A percentile compares a stretch with the other conserved stretches of the same genome.
Conservation (phyloP, 2,888 invertebrate species). For the Conomelus anceps region DNA sequence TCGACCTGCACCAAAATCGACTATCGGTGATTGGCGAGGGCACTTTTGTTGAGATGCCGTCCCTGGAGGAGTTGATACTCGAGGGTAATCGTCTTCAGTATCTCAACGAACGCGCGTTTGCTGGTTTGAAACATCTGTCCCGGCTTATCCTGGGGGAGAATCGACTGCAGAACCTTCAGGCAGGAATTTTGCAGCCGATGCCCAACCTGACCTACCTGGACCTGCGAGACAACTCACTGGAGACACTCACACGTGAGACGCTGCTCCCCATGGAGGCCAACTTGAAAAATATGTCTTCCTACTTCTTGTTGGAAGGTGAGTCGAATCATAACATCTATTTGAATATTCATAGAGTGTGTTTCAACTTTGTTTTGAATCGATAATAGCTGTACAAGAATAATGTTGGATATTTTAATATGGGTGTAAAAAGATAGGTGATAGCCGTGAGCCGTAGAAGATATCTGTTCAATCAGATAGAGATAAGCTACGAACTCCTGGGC, state of each 20-base stretch:
- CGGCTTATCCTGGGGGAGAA: conserved; percentile 70
- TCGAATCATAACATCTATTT: too few relatives aligned
- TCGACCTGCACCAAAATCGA: conserved; percentile 67
- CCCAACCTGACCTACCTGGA: conserved; percentile 66
- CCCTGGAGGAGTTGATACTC: conserved; percentile 60
- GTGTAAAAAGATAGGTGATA: too few relatives aligned
- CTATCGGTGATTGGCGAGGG: conserved; percentile 71
- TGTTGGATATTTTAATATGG: too few relatives aligned
- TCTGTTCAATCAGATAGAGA: too few relatives aligned
- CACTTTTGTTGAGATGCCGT: conserved; percentile 71
- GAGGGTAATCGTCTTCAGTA: conserved; percentile 50
- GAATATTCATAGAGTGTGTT: neutral
- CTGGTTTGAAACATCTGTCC: conserved; percentile 63
- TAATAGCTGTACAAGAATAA: neutral
- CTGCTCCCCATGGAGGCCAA: conserved; percentile 70
- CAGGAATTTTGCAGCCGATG: conserved; percentile 65
- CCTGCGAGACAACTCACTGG: conserved; percentile 67
- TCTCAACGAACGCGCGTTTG: conserved; percentile 69
- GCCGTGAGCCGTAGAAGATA: too few relatives aligned
- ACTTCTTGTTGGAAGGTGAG: conserved; percentile 72
- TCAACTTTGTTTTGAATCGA: neutral
- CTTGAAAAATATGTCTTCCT: conserved; percentile 65
- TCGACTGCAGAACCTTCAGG: conserved; percentile 61
- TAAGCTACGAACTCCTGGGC: too few relatives aligned
- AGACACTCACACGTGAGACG: conserved; percentile 68